These are phyloP conservation scores for Vanacampus margaritifer DNA, from an alignment of 2,113 vertebrate species.

Conservation along the genomic window DNA sequence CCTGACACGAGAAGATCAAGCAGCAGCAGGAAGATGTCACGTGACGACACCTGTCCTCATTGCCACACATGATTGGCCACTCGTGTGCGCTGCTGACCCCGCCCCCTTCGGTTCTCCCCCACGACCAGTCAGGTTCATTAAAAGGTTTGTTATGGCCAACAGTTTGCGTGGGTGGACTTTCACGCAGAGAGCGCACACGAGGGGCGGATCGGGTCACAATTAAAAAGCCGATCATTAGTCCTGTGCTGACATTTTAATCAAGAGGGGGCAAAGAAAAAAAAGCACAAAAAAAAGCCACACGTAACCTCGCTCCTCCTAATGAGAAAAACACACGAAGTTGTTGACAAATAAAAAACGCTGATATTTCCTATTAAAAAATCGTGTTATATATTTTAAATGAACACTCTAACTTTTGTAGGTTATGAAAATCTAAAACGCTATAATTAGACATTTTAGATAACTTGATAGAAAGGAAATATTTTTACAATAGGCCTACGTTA, in stretches of 20 bases:
- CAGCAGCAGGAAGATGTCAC: neutral
- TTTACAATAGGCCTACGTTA: no score
- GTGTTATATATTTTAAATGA: no score
- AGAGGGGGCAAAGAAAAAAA: neutral
- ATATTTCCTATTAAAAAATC: no score
- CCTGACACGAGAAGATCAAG: neutral
- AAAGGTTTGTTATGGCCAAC: slow-evolving; percentile 24
- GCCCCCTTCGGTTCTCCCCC: neutral
- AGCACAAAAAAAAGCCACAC: slow-evolving; percentile 18
- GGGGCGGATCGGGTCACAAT: slow-evolving; percentile 21
- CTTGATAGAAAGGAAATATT: no score
- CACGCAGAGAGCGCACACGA: slow-evolving; percentile 15
- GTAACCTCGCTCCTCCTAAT: slow-evolving; percentile 7
- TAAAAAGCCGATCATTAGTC: slow-evolving; percentile 24
- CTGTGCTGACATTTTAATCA: slow-evolving; percentile 27
- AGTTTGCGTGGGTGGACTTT: slow-evolving; percentile 24
- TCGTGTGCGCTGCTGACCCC: neutral
- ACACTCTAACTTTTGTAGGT: no score
- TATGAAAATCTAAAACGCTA: no score
- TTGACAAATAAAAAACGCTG: no score
- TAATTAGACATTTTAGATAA: no score
- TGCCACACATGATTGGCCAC: neutral
- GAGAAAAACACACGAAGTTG: neutral
- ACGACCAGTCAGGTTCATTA: no score
- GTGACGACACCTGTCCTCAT: neutral